Conservation (phyloP, 2,113 vertebrate species). For the Syngnathoides biaculeatus region DNA sequence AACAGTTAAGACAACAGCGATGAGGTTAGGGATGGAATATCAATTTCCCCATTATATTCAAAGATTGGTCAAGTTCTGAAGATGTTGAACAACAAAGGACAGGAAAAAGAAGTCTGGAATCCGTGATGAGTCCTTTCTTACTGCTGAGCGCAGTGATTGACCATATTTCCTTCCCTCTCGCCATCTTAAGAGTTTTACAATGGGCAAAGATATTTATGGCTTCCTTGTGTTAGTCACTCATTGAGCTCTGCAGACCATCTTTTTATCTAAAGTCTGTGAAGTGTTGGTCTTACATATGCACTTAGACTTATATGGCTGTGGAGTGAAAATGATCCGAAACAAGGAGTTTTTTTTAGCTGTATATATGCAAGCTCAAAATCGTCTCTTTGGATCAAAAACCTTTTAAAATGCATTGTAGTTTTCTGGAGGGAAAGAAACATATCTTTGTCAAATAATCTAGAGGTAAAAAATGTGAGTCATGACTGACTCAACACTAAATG, state of each 20-base stretch:
- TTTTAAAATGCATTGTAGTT: background rate
- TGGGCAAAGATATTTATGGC: constrained; percentile 1
- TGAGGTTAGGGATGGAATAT: constrained; percentile 29
- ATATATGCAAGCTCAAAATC: constrained; percentile 36
- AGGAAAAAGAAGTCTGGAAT: constrained; percentile 12
- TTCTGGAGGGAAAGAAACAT: too few species aligned
- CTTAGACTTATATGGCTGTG: constrained; percentile 1
- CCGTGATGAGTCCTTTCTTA: constrained; percentile 21
- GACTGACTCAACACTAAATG: constrained; percentile 12
- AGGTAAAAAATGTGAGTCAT: constrained; percentile 20
- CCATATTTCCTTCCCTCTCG: constrained; percentile 2
- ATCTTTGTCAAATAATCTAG: constrained; percentile 14
- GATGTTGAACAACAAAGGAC: constrained; percentile 32
- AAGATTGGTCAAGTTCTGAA: constrained; percentile 48
- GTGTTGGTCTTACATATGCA: background rate
- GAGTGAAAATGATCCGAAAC: constrained; percentile 15
- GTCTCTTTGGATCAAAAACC: background rate
- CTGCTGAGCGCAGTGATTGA: constrained; percentile 15
- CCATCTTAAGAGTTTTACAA: constrained; percentile 4
- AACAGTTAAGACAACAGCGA: background rate
- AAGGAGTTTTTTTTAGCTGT: constrained; percentile 27
- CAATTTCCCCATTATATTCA: constrained; percentile 20
- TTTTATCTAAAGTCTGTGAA: background rate
- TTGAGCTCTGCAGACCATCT: background rate
- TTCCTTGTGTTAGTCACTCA: constrained; percentile 3